phyloP scores from a whole-genome alignment of 1,140 invertebrate genomes.

The Contarinia nasturtii region DNA sequence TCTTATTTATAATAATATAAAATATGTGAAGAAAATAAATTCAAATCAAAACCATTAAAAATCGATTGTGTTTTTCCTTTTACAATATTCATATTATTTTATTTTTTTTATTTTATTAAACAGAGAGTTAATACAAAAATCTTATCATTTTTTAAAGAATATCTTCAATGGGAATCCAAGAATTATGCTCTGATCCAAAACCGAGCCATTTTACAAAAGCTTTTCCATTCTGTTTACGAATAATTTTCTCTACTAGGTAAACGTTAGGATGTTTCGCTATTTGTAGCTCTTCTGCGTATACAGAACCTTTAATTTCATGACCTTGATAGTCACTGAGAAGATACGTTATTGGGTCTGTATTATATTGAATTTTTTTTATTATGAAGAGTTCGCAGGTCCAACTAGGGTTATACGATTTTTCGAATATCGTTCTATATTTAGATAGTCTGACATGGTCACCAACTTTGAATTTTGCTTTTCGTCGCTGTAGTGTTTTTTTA shows the following conservation, averaged over 20 bases:
- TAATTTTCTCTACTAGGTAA: slow-evolving; percentile 19
- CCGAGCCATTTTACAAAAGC: slow-evolving; percentile 20
- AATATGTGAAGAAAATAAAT: too few relatives aligned
- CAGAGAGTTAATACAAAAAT: slow-evolving; percentile 4
- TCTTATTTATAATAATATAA: too few relatives aligned
- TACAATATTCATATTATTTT: too few relatives aligned
- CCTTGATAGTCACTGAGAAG: slow-evolving; percentile 13
- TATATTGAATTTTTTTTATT: slow-evolving; percentile 13
- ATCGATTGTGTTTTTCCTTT: too few relatives aligned
- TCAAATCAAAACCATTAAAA: too few relatives aligned
- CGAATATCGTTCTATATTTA: slow-evolving; percentile 20
- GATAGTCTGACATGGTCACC: slow-evolving; percentile 20
- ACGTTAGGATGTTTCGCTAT: slow-evolving; percentile 14
- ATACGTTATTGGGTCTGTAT: too few relatives aligned
- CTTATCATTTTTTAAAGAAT: neutral
- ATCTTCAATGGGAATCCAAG: slow-evolving; percentile 12
- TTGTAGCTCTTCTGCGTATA: slow-evolving; percentile 19
- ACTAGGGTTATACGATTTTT: slow-evolving; percentile 23
- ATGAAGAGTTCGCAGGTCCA: slow-evolving; percentile 24
- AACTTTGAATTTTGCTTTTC: slow-evolving; percentile 7
- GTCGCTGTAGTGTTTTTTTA: neutral
- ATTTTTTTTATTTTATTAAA: too few relatives aligned
- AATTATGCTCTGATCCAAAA: slow-evolving; percentile 12
- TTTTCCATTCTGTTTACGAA: slow-evolving; percentile 11
- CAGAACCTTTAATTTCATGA: slow-evolving; percentile 14